phyloP scores from a whole-genome alignment of 2,888 invertebrate genomes.

The Xanthorhoe designata region DNA sequence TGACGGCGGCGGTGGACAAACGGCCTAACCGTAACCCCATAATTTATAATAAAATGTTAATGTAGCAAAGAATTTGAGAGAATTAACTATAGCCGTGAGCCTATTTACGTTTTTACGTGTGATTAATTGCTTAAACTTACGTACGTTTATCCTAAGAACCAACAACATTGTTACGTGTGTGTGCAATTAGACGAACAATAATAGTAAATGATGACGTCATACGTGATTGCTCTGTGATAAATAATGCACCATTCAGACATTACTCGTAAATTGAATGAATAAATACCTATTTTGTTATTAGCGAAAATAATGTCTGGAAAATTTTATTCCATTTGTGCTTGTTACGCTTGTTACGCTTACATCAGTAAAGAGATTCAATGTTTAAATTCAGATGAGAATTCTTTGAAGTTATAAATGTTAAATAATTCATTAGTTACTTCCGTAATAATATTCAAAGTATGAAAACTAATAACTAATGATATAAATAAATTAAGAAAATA shows the following conservation, averaged over 20 bases:
- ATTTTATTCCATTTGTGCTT: constrained; percentile 35
- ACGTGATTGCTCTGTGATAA: constrained; percentile 22
- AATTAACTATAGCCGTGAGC: too few relatives aligned
- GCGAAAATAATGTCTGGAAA: constrained; percentile 32
- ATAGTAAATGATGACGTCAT: neutral
- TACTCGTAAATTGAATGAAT: constrained; percentile 17
- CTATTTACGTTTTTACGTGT: too few relatives aligned
- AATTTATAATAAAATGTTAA: too few relatives aligned
- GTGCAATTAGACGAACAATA: too few relatives aligned
- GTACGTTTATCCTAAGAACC: too few relatives aligned
- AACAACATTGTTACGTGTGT: neutral
- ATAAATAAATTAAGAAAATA: neutral
- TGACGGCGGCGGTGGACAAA: too few relatives aligned
- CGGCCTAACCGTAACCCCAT: too few relatives aligned
- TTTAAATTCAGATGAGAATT: constrained; percentile 30
- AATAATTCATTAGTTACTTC: constrained; percentile 5
- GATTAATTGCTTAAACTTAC: too few relatives aligned
- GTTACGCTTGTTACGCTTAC: constrained; percentile 11
- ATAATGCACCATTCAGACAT: constrained; percentile 21
- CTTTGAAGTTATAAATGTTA: neutral
- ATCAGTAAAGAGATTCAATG: constrained; percentile 20
- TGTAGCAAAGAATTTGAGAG: too few relatives aligned
- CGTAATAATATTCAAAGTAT: neutral
- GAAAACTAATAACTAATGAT: neutral
- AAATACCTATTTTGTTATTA: constrained; percentile 21